phyloP scores from a whole-genome alignment of 2,113 vertebrate species.

The Carollia perspicillata region DNA sequence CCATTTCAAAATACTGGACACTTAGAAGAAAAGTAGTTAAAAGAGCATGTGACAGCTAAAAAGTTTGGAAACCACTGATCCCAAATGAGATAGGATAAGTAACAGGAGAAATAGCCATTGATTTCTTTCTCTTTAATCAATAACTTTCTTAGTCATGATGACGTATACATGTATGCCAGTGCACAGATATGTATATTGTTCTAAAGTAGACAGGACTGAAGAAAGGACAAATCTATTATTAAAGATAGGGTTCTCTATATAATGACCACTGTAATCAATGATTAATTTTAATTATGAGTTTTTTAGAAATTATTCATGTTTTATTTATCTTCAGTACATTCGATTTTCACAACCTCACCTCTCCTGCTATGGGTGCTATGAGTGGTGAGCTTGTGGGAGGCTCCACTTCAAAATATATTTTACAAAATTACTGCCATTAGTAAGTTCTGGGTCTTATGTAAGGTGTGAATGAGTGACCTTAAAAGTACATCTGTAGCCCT shows the following conservation, averaged over 20 bases:
- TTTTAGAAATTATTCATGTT: not conserved
- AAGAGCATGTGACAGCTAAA: not conserved
- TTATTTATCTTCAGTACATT: slow-evolving; percentile 18
- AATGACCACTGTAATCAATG: not conserved
- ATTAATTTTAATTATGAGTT: slow-evolving; percentile 25
- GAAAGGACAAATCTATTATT: not conserved
- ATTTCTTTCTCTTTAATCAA: not conserved
- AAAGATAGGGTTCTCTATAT: not conserved
- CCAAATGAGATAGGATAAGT: not conserved
- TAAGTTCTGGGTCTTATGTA: slow-evolving; percentile 43
- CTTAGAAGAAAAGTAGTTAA: not conserved
- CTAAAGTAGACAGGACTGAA: not conserved
- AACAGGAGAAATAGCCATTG: not conserved
- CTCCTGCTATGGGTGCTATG: not conserved
- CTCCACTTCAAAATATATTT: slow-evolving; percentile 7
- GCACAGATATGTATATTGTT: not conserved
- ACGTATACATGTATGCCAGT: not conserved
- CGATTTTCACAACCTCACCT: not conserved
- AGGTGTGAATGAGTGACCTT: slow-evolving; percentile 13
- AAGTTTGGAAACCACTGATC: not conserved
- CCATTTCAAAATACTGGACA: not conserved
- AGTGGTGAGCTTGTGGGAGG: slow-evolving; percentile 29
- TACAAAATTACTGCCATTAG: slow-evolving; percentile 20
- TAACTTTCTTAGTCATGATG: not conserved
- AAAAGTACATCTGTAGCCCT: not conserved